These are phyloP conservation scores for Caenorhabditis remanei DNA, from an alignment of 1,140 invertebrate species.

Conservation along the genomic window DNA sequence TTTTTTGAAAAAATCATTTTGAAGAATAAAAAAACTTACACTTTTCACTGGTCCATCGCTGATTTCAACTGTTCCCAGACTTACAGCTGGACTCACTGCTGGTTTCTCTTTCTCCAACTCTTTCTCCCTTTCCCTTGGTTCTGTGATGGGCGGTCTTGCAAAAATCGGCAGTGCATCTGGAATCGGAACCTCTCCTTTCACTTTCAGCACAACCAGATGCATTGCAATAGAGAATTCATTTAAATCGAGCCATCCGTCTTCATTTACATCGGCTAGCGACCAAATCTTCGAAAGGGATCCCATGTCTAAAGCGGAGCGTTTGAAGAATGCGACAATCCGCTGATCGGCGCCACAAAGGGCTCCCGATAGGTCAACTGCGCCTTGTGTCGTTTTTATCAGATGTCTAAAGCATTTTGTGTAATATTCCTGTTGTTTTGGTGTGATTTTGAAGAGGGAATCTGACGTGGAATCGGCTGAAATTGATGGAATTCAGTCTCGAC, in stretches of 20 bases:
- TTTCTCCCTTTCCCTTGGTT: slow-evolving; percentile 8
- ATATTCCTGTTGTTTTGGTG: slow-evolving; percentile 64
- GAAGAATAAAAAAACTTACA: not conserved
- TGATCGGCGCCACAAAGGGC: slow-evolving; percentile 64
- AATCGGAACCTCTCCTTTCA: slow-evolving; percentile 67
- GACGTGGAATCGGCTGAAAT: slow-evolving; percentile 33
- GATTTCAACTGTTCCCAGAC: not conserved
- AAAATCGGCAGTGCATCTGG: slow-evolving; percentile 52
- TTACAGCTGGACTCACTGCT: not conserved
- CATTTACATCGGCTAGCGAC: slow-evolving; percentile 95
- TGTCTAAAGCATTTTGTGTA: slow-evolving; percentile 67
- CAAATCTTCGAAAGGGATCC: slow-evolving; percentile 82
- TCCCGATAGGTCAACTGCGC: not conserved
- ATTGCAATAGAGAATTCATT: slow-evolving; percentile 98
- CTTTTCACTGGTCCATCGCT: slow-evolving; percentile 5
- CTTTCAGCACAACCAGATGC: slow-evolving; percentile 86
- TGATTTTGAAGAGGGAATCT: slow-evolving; percentile 63
- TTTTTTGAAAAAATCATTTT: too few species aligned
- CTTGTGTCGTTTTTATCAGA: slow-evolving; percentile 65
- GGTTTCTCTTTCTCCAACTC: not conserved
- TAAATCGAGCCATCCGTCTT: slow-evolving; percentile 91
- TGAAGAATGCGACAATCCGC: slow-evolving; percentile 67
- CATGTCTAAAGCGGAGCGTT: slow-evolving; percentile 34
- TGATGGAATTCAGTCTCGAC: not conserved
- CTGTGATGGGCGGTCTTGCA: slow-evolving; percentile 62